Percentiles rank a stretch among this genome's conserved stretches.
Conservation (phyloP, 2,888 invertebrate genomes). For the Drosophila anceps region DNA sequence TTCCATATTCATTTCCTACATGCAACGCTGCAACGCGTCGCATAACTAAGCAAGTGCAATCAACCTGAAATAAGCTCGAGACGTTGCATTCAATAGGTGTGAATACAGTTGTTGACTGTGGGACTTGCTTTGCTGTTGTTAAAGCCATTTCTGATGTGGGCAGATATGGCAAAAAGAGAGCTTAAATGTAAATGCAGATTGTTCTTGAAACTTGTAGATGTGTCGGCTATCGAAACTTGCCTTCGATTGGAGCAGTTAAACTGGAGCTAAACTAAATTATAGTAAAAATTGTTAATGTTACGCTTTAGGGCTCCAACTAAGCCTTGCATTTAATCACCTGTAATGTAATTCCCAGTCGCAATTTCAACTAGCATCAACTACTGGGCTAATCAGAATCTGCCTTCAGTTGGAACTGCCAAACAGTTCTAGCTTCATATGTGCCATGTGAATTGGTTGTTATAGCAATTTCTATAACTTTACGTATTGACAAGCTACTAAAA, state of each 20-base stretch:
- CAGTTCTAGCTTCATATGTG: neutral
- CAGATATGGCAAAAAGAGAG: neutral
- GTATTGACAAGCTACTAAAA: neutral
- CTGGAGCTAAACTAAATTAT: neutral
- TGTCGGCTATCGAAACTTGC: neutral
- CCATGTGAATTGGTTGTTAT: neutral
- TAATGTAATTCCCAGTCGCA: no score
- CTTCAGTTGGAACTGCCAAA: neutral
- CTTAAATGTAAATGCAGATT: neutral
- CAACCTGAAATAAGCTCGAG: slow-evolving; percentile 53
- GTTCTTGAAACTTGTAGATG: neutral
- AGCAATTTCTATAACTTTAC: neutral
- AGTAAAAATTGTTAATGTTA: neutral
- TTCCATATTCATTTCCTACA: slow-evolving; percentile 68
- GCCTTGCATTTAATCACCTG: no score
- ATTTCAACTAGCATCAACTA: no score
- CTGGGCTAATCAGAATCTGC: neutral
- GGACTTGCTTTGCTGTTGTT: neutral
- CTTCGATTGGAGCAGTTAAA: no score
- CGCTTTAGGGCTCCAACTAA: neutral
- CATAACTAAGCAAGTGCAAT: slow-evolving; percentile 72
- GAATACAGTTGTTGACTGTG: neutral
- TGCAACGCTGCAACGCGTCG: slow-evolving; percentile 30
- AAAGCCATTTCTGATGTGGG: neutral
- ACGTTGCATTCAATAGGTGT: slow-evolving; percentile 10